phyloP scores from a whole-genome alignment of 2,888 invertebrate genomes.

The Anthoptus insignis region DNA sequence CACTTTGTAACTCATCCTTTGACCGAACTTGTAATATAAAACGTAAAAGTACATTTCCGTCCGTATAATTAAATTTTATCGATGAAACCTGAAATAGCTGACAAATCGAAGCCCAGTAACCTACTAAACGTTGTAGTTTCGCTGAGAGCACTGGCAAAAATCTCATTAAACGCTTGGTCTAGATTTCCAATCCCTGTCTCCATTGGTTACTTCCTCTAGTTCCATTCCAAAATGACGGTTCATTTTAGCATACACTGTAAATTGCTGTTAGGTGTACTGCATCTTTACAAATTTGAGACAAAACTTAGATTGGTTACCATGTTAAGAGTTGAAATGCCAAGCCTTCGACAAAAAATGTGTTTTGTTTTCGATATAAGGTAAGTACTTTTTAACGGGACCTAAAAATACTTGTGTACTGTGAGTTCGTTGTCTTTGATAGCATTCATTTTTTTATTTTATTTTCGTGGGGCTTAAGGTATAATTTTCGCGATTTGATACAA shows the following conservation, averaged over 20 bases:
- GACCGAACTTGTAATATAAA: not conserved
- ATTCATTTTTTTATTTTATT: no score
- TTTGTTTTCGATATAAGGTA: no score
- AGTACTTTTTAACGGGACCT: no score
- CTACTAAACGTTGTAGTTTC: constrained; percentile 24
- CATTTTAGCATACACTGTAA: constrained; percentile 23
- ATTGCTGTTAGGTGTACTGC: constrained; percentile 12
- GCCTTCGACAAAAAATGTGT: no score
- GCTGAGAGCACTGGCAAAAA: constrained; percentile 15
- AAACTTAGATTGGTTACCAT: not conserved
- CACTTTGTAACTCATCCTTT: constrained; percentile 2
- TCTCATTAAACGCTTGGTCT: constrained; percentile 33
- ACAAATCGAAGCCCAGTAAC: constrained; percentile 26
- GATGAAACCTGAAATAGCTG: constrained; percentile 24
- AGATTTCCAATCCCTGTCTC: constrained; percentile 26
- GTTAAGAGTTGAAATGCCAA: not conserved
- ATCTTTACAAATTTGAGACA: not conserved
- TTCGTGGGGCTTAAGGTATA: no score
- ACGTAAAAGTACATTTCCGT: constrained; percentile 1
- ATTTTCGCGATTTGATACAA: no score
- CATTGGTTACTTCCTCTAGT: constrained; percentile 20
- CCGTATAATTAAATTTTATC: constrained; percentile 17
- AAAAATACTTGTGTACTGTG: no score
- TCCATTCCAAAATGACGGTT: constrained; percentile 22
- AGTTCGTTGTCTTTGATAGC: no score